Evolutionary conservation across 2,797 vertebrate species (phyloP), one percentile per base, ranked within the genome.

Genomic region (Diplodus puntazzo): DNA sequence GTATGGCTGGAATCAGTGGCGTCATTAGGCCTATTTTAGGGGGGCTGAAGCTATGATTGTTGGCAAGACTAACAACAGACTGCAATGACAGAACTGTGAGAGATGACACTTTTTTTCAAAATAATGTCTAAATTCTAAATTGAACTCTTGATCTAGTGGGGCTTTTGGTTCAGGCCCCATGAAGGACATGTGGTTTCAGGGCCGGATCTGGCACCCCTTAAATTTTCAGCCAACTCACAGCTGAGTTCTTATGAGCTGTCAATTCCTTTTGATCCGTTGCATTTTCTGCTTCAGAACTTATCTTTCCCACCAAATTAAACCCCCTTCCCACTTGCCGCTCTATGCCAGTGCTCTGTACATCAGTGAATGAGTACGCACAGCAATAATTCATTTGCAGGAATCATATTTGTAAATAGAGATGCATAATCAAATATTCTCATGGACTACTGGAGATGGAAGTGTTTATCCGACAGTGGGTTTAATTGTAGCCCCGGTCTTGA

Each of bases 31-130:
- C 25, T 25, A 25, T 25, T 25, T 25, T 25, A 25, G 25, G 25
- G 25, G 25, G 25, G 25, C 25, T 25, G 25, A 25, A 25, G 25
- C 59, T 58, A 7, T 48, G 66, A 78, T 68, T 73, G 78, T 76
- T 84, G 77, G 74, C 77, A 84, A 72, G 16, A 52, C 50, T 71
- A 75, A 78, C 82, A 84, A 46, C 82, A 84, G 50, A 70, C 72
- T 58, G 73, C 70, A 48, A 52, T 68, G 68, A 61, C 50, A 55
- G 67, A 76, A 72, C 70, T 45, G 3, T 45, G 59, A 67, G 69
- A 74, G 73, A 84, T 43, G 55, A 59, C 21, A 64, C 0, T 14
- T 67, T 70, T 70, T 27, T 4, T 21, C 3, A 0, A 66, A 80
- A 62, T 71, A 16, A 76, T 80, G 62, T 71, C 62, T 17, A 34